phyloP scores from a whole-genome alignment of 2,113 vertebrate genomes.

The Irena cyanogastra region DNA sequence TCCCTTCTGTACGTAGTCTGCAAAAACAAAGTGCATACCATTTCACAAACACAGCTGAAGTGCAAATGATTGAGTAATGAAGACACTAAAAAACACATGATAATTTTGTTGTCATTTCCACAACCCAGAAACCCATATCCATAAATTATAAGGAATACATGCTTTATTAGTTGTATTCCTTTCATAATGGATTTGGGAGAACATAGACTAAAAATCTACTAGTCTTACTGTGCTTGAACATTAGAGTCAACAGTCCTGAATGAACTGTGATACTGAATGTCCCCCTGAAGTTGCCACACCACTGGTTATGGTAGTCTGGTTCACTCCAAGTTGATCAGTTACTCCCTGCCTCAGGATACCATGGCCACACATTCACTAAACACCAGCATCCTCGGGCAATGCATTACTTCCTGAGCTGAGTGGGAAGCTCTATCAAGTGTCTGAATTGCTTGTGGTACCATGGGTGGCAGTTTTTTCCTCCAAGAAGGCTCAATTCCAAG shows the following conservation, averaged over 20 bases:
- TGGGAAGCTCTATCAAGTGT: background rate
- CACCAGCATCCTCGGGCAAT: background rate
- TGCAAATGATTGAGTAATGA: background rate
- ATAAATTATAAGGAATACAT: background rate
- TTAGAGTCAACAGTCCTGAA: background rate
- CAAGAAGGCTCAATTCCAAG: background rate
- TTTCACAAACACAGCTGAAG: constrained; percentile 8
- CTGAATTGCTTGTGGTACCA: background rate
- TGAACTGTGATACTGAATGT: accelerated
- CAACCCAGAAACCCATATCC: background rate
- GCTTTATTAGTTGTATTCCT: background rate
- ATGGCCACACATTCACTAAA: background rate
- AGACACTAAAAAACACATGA: background rate
- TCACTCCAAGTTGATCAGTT: background rate
- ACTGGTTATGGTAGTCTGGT: background rate
- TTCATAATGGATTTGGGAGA: background rate
- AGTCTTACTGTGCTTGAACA: background rate
- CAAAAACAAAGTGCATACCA: background rate
- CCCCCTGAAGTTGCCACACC: background rate
- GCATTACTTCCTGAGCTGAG: background rate
- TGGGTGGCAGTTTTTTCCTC: background rate
- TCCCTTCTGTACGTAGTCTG: background rate
- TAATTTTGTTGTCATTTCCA: background rate
- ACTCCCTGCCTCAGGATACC: background rate
- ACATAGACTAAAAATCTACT: background rate